These are phyloP conservation scores for Strigamia transsilvanica DNA, from an alignment of 2,888 invertebrate genomes.

Conservation along the genomic window DNA sequence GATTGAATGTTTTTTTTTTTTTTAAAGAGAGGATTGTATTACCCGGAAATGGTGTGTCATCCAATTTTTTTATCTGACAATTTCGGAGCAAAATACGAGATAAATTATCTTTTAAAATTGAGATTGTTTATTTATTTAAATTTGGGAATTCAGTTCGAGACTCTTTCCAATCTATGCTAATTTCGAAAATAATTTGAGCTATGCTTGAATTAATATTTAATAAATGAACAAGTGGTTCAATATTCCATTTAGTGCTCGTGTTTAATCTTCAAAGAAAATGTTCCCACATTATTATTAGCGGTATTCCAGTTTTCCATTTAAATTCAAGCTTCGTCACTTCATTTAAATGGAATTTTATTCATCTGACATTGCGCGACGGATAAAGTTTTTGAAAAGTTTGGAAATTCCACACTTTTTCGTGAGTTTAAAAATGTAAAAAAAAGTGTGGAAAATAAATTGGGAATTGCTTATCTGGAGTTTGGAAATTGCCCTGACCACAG, in stretches of 20 bases:
- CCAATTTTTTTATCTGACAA: background rate
- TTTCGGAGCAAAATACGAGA: background rate
- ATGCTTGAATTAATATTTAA: conserved; percentile 10
- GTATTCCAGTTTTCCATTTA: background rate
- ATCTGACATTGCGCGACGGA: no score
- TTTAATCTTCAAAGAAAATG: background rate
- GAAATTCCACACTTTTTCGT: no score
- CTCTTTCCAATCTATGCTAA: background rate
- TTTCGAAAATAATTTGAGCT: background rate
- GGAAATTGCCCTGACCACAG: background rate
- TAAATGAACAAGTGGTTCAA: background rate
- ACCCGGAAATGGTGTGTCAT: background rate
- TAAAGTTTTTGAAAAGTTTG: no score
- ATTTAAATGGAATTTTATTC: no score
- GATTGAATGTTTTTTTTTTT: no score
- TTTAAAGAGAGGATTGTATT: background rate
- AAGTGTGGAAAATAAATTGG: background rate
- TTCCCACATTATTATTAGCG: background rate
- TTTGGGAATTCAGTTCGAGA: background rate
- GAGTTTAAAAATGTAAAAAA: background rate
- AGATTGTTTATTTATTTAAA: conserved; percentile 27
- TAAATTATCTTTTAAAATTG: background rate
- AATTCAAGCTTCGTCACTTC: background rate
- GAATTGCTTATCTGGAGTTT: no score
- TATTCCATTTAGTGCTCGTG: background rate